Percentiles rank a stretch among this genome's conserved stretches.
These are phyloP conservation scores for Coregonus suidteri DNA, from an alignment of 2,797 vertebrate genomes.

Conservation along the genomic window DNA sequence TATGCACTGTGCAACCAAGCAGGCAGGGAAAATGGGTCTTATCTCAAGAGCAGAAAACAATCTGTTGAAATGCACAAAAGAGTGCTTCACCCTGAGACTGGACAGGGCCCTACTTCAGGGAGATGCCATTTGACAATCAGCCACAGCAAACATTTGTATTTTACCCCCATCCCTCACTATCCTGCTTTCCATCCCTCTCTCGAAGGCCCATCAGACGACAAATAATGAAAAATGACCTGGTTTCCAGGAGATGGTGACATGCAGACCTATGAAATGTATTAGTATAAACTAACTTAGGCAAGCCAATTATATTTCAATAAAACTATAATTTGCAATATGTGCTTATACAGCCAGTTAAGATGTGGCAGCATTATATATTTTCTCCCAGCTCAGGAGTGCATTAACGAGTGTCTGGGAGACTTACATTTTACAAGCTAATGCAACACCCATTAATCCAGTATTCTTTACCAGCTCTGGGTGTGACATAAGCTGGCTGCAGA, in stretches of 20 bases:
- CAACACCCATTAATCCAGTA: conserved; percentile 55
- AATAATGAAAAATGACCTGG: conserved; percentile 49
- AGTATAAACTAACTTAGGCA: conserved; percentile 49
- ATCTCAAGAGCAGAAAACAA: conserved; percentile 68
- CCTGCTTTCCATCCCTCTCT: conserved; percentile 55
- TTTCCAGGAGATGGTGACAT: conserved; percentile 41
- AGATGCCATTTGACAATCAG: conserved; percentile 79
- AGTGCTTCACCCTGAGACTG: conserved; percentile 70
- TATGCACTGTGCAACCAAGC: conserved; percentile 71
- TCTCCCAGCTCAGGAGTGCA: conserved; percentile 41
- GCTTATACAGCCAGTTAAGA: conserved; percentile 45
- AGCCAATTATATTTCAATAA: conserved; percentile 59
- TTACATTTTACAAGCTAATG: conserved; percentile 50
- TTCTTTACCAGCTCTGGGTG: conserved; percentile 37
- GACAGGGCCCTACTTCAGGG: conserved; percentile 77
- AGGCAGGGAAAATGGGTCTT: conserved; percentile 65
- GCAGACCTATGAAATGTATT: conserved; percentile 53
- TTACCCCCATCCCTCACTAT: conserved; percentile 34
- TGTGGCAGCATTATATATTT: conserved; percentile 26
- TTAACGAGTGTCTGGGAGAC: conserved; percentile 53
- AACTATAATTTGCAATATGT: conserved; percentile 52
- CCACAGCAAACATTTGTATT: conserved; percentile 72
- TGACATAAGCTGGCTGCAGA: conserved; percentile 30
- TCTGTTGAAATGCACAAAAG: conserved; percentile 75
- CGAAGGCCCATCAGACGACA: conserved; percentile 38